Conservation (phyloP, 92 coral and sea anemone genomes). For the Bergia puertoricense region DNA sequence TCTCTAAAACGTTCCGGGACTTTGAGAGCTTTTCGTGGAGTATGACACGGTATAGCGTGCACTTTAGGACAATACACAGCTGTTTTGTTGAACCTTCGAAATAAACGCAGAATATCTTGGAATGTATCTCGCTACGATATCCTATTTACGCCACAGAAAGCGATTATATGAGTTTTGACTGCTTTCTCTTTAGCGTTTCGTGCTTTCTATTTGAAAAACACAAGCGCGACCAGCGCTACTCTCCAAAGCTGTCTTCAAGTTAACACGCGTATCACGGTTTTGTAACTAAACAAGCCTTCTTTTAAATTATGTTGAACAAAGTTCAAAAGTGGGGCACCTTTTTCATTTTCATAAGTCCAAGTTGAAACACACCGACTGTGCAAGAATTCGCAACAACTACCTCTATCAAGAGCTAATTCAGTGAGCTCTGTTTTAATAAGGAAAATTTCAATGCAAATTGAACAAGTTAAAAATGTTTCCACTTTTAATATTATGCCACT, state of each 20-base stretch:
- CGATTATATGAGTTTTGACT: background rate
- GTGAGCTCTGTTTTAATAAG: too few species aligned
- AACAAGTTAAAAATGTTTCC: background rate
- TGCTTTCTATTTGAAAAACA: too few species aligned
- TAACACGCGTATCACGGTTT: background rate
- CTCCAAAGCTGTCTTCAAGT: background rate
- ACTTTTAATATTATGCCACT: conserved; percentile 12
- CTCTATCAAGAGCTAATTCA: background rate
- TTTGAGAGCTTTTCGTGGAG: too few species aligned
- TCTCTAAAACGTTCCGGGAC: background rate
- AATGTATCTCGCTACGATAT: background rate
- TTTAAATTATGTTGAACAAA: background rate
- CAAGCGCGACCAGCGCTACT: background rate
- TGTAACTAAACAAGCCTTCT: background rate
- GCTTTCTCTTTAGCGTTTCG: background rate
- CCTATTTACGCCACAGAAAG: too few species aligned
- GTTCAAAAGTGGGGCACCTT: background rate
- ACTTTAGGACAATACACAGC: background rate
- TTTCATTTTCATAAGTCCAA: background rate
- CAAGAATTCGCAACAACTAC: background rate
- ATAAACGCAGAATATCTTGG: background rate
- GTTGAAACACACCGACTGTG: background rate
- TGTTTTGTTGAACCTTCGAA: background rate
- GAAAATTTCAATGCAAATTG: conserved; percentile 10
- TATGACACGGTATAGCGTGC: background rate